These are phyloP conservation scores for Coendou prehensilis DNA, from an alignment of 2,797 vertebrate species.

Conservation along the genomic window DNA sequence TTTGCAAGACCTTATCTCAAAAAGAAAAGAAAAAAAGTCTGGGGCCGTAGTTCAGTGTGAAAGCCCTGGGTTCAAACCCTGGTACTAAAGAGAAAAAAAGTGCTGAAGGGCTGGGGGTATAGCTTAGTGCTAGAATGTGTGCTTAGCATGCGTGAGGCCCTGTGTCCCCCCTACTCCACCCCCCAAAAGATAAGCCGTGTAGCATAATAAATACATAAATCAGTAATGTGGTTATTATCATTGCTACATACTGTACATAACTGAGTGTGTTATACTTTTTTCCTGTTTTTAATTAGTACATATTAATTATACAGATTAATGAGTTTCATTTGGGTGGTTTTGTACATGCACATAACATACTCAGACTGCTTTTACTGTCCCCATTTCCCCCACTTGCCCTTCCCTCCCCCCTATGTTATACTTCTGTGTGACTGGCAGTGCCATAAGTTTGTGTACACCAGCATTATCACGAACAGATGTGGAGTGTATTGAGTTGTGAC, in stretches of 20 bases:
- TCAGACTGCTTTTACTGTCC: neutral
- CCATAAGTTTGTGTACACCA: neutral
- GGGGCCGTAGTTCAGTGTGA: neutral
- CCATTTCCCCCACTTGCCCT: neutral
- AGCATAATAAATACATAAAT: neutral
- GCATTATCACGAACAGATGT: neutral
- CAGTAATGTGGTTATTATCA: neutral
- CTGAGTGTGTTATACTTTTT: neutral
- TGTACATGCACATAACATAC: neutral
- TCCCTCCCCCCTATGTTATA: neutral
- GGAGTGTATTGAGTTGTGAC: neutral
- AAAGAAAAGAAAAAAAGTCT: neutral
- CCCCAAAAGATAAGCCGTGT: neutral
- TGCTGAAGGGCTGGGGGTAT: neutral
- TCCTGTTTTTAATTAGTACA: neutral
- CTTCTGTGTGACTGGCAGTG: neutral
- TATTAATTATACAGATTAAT: neutral
- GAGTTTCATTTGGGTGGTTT: neutral
- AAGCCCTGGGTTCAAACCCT: neutral
- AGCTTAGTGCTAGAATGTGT: neutral
- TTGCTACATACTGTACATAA: neutral
- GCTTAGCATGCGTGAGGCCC: neutral
- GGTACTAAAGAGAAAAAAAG: neutral
- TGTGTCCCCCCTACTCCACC: neutral
- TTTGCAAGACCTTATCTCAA: neutral